Evolutionary conservation across 2,888 invertebrate species (phyloP), one percentile per base, ranked within the genome.

Genomic region (Polyommatus icarus): DNA sequence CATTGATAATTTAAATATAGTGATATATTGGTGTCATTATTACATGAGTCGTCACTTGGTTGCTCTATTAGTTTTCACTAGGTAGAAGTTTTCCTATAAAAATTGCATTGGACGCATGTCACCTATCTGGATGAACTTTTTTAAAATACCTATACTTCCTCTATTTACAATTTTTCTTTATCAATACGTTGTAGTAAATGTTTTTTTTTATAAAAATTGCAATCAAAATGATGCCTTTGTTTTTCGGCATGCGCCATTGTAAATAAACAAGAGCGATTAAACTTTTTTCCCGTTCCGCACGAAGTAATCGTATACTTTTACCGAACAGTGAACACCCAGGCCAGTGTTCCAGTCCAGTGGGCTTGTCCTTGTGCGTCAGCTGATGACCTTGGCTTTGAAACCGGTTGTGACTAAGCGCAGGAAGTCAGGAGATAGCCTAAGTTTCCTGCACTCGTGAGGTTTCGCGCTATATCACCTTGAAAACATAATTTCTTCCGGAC

Each of bases 391-490:
- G 81, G 78, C 81, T 81, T 81, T 80, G 80, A 78, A 79, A 80
- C 83, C 80, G 82, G 81, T 79, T 82, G 79, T 84, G 83, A 83
- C 82, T 84, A 82, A 84, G 81, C 80, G 78, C 86, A 89, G 90
- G 90, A 89, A 90, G 87, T 85, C 80, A 84, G 79, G 82, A 83
- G 82, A 83, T 82, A 80, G 78, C 80, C 83, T 83, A 80, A 79
- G 85, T 85, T 91, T 90, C 90, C 90, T 88, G 87, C 85, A 87
- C 84, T 86, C 82, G 84, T 82, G 83, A 83, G 85, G 84, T 82
- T 84, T 87, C 85, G 81, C 84, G 84, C 84, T 78, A 78, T 78
- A 54, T 79, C 82, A 84, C 87, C 86, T 87, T 87, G 84, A 76
- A 32, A 32, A 57, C 76, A 3, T 46, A 73, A 75, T 75, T 75